Conservation (phyloP, 2,113 vertebrate species). For the Labrus mixtus region DNA sequence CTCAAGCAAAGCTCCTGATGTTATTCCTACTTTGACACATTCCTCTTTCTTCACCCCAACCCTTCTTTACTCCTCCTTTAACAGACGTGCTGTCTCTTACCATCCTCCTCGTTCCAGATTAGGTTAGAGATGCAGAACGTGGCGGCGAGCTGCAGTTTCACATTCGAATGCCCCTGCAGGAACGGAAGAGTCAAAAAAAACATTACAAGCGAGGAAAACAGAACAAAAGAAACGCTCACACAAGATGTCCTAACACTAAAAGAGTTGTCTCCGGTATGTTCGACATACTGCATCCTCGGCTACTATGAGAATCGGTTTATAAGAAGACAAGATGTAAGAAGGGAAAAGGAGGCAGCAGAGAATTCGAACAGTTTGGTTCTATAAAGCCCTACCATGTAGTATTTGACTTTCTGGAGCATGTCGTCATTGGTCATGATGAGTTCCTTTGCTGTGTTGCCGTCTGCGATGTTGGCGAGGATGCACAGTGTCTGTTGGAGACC, state of each 20-base stretch:
- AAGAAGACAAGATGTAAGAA: background rate
- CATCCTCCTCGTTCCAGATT: slow-evolving; percentile 98
- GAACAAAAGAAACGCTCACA: background rate
- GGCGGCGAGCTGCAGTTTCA: slow-evolving; percentile 96
- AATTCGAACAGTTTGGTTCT: background rate
- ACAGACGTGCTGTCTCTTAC: slow-evolving; percentile 80
- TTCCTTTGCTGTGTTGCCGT: slow-evolving; percentile 96
- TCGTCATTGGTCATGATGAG: slow-evolving; percentile 99
- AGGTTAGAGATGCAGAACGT: slow-evolving; percentile 98
- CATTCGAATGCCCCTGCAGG: slow-evolving; percentile 94
- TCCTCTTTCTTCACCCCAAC: background rate
- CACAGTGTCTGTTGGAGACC: slow-evolving; percentile 90
- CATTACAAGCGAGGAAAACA: background rate
- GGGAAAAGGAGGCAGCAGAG: too few species aligned
- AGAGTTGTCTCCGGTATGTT: background rate
- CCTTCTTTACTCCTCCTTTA: background rate
- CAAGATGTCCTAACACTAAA: background rate
- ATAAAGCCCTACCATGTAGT: slow-evolving; percentile 90
- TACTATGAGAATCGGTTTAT: background rate
- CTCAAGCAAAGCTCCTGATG: too few species aligned
- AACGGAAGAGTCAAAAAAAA: slow-evolving; percentile 9
- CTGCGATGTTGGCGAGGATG: slow-evolving; percentile 96
- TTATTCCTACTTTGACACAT: background rate
- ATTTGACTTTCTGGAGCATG: slow-evolving; percentile 98
- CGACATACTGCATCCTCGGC: background rate